These are phyloP conservation scores for Anodontia alba DNA, from an alignment of 2,888 invertebrate genomes.

Conservation along the genomic window DNA sequence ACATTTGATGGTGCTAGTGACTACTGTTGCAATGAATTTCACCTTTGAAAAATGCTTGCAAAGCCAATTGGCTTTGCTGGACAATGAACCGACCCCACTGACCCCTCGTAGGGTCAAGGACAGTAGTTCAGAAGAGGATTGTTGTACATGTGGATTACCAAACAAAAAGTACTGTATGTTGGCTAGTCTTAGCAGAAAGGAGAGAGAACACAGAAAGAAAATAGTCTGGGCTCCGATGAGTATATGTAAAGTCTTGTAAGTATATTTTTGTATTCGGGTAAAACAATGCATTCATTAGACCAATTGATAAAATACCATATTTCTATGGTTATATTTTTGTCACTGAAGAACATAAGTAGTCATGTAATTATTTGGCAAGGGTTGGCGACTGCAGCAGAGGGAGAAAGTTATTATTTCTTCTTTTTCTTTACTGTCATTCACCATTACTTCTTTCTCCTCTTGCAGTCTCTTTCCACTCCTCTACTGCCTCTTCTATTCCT, in stretches of 20 bases:
- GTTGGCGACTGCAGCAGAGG: too few relatives aligned
- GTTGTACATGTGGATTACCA: slow-evolving; percentile 59
- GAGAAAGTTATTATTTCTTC: too few relatives aligned
- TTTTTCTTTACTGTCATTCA: too few relatives aligned
- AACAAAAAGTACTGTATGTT: slow-evolving; percentile 65
- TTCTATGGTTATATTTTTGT: too few relatives aligned
- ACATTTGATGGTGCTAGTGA: too few relatives aligned
- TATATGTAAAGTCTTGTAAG: slow-evolving; percentile 65
- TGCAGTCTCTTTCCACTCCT: too few relatives aligned
- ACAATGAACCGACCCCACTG: not conserved
- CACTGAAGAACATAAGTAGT: too few relatives aligned
- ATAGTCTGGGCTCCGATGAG: slow-evolving; percentile 64
- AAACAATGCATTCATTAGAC: too few relatives aligned
- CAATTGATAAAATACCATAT: too few relatives aligned
- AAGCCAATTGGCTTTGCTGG: not conserved
- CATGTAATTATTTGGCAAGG: too few relatives aligned
- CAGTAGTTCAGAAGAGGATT: slow-evolving; percentile 20
- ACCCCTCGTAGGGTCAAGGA: slow-evolving; percentile 17
- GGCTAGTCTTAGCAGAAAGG: slow-evolving; percentile 35
- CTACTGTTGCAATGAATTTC: not conserved
- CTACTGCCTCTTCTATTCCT: too few relatives aligned
- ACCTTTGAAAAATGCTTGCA: not conserved
- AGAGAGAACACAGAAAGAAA: slow-evolving; percentile 34
- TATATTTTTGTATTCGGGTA: slow-evolving; percentile 32
- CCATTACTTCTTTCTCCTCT: too few relatives aligned